phyloP scores from a whole-genome alignment of 2,888 invertebrate genomes.

The Dascillus cervinus region DNA sequence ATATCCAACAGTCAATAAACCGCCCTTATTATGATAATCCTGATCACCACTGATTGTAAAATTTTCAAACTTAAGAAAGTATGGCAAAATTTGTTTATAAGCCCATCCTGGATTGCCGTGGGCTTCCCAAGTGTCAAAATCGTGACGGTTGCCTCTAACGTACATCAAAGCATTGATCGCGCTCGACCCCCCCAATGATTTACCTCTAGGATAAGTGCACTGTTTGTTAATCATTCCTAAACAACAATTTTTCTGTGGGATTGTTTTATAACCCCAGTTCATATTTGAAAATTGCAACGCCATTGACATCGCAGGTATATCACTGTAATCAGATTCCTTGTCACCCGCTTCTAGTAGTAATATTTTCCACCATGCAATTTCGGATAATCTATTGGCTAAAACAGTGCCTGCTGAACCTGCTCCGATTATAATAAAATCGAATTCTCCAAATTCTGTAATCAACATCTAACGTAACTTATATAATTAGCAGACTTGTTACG shows the following conservation, averaged over 20 bases:
- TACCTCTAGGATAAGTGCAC: constrained; percentile 46
- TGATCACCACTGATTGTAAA: too few relatives aligned
- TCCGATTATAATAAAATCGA: constrained; percentile 43
- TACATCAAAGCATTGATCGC: constrained; percentile 78
- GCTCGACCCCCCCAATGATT: constrained; percentile 75
- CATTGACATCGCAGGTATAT: constrained; percentile 39
- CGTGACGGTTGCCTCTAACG: constrained; percentile 59
- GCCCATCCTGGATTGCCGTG: constrained; percentile 69
- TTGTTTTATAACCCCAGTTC: constrained; percentile 52
- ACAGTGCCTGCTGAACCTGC: constrained; percentile 45
- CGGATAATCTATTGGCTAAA: constrained; percentile 44
- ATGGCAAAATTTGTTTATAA: constrained; percentile 62
- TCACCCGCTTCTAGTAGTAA: constrained; percentile 48
- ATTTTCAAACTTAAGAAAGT: constrained; percentile 72
- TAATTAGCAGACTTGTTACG: too few relatives aligned
- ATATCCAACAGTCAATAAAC: constrained; percentile 49
- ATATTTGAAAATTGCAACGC: constrained; percentile 44
- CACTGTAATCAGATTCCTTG: constrained; percentile 41
- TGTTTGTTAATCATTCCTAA: constrained; percentile 31
- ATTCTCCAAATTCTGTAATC: too few relatives aligned
- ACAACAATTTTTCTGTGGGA: constrained; percentile 47
- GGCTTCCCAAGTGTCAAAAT: constrained; percentile 70
- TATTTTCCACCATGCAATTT: constrained; percentile 41
- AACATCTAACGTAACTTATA: too few relatives aligned
- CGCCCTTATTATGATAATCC: constrained; percentile 49